Conservation (phyloP, 2,888 invertebrate species). For the Acronicta psi region DNA sequence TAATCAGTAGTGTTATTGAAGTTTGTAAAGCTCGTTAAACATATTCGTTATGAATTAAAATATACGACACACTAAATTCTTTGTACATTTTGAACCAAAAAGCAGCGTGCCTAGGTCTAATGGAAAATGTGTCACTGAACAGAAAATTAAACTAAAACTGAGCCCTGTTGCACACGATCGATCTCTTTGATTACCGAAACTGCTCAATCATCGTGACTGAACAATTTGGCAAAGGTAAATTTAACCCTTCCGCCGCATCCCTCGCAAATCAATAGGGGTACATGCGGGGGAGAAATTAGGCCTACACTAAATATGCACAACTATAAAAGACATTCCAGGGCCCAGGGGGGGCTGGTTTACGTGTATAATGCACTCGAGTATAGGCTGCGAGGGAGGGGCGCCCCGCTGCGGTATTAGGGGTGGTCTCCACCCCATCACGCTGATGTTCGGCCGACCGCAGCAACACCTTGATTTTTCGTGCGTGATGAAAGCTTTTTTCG, state of each 20-base stretch:
- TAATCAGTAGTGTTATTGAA: no score
- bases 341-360: constrained; percentile 75
- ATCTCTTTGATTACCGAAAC: constrained; percentile 67
- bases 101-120: constrained; percentile 27
- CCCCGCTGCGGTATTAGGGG: constrained; percentile 57
- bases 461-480: constrained; percentile 81
- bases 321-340: constrained; percentile 75
- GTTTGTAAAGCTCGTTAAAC: no score
- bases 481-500: constrained; percentile 56
- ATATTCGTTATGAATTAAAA: no score
- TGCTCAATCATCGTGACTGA: constrained; percentile 72
- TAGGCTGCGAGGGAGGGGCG: constrained; percentile 65
- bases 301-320: constrained; percentile 80
- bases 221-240: constrained; percentile 72
- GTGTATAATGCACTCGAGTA: constrained; percentile 85
- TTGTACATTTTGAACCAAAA: constrained; percentile 13
- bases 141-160: constrained; percentile 48
- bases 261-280: constrained; percentile 71
- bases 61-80: neutral
- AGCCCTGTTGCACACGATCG: constrained; percentile 64
- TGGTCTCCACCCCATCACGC: constrained; percentile 52
- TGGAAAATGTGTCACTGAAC: constrained; percentile 52
- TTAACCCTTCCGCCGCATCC: constrained; percentile 75
- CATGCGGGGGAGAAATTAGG: constrained; percentile 74
- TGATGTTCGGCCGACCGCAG: constrained; percentile 62